Base-by-base conservation (phyloP, 2,888 invertebrate species). In the Xestia xanthographa region DNA sequence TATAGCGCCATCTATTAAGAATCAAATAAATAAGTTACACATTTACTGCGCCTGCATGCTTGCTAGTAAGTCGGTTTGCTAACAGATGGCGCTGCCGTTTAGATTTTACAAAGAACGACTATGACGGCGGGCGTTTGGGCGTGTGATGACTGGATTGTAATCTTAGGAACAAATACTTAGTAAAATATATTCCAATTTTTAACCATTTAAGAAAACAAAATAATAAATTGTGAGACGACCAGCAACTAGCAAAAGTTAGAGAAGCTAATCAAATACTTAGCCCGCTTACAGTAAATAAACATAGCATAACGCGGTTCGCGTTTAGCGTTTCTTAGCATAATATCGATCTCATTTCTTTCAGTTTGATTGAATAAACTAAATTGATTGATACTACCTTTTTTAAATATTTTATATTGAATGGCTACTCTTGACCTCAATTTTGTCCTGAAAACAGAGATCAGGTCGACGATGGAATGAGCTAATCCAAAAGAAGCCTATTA, bases 11-110 rank as follows among this genome's bases (percentile, higher is more conserved):
- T 72, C 84, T 84, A 56, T 22, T 26, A 1, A 12, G 2, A 29
- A 0, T 29, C 0, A 4, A n/a, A 53, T 20, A 8, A 20, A 5
- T 5, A 3, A 20, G 2, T 29, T 17, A 5, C 1, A 22, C 14
- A 0, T 22, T 22, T n/a, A 20, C 22, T 20, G 17, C 20, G 3
- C 11, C 29, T 29, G 1, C 22, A 12, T 5, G 29, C 26, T 34
- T 58, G 0, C 4, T 53, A 17, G 65, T 77, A 41, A 17, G 1
- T 14, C 0, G 0, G 0, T n/a, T 41, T 5, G 14, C 20, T 20
- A 29, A 75, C 17, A 81, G 80, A 78, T 81, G 79, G 72, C 72
- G 53, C 26, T 65, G 34, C 29, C 22, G 4, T 20, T 8, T 29
- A 0, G 17, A 22, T 56, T 41, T 34, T 8, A 1, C 11, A 26